Evolutionary conservation across 2,888 invertebrate genomes (phyloP).

Genomic region (Tenthredo mesomela): DNA sequence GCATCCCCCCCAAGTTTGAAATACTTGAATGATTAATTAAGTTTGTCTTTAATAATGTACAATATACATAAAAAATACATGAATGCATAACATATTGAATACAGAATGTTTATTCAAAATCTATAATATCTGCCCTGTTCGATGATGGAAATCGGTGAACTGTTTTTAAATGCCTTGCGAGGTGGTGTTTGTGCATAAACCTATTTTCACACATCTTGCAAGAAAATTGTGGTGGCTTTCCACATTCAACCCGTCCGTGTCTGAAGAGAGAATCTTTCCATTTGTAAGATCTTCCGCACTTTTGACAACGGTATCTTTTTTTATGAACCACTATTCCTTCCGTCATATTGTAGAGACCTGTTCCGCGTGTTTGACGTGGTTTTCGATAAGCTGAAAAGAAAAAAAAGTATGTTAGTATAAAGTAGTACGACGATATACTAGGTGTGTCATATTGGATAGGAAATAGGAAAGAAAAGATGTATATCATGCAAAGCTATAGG

Average conservation of each 20-base stretch:
- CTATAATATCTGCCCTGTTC: conserved; percentile 52
- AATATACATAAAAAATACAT: neutral
- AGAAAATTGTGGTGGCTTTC: conserved; percentile 70
- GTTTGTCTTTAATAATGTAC: neutral
- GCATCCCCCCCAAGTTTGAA: neutral
- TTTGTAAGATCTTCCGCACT: conserved; percentile 58
- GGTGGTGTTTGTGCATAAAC: conserved; percentile 79
- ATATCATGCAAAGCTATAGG: neutral
- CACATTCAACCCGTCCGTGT: conserved; percentile 60
- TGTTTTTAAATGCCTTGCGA: conserved; percentile 67
- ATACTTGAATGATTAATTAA: neutral
- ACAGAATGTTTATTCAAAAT: conserved; percentile 17
- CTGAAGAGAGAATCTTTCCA: conserved; percentile 56
- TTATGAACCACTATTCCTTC: conserved; percentile 16
- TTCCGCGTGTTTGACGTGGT: conserved; percentile 50
- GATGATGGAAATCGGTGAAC: conserved; percentile 61
- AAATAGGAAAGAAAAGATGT: neutral
- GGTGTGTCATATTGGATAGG: neutral
- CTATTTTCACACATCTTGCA: conserved; percentile 74
- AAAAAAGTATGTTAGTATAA: conserved; percentile 55
- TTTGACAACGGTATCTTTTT: conserved; percentile 18
- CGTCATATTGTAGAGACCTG: conserved; percentile 32
- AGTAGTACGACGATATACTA: neutral
- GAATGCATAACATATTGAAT: neutral
- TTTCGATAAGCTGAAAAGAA: conserved; percentile 55